A percentile compares a stretch with the other conserved stretches of the same genome.
Conservation (phyloP, 2,888 invertebrate genomes). For the Thecophora atra region DNA sequence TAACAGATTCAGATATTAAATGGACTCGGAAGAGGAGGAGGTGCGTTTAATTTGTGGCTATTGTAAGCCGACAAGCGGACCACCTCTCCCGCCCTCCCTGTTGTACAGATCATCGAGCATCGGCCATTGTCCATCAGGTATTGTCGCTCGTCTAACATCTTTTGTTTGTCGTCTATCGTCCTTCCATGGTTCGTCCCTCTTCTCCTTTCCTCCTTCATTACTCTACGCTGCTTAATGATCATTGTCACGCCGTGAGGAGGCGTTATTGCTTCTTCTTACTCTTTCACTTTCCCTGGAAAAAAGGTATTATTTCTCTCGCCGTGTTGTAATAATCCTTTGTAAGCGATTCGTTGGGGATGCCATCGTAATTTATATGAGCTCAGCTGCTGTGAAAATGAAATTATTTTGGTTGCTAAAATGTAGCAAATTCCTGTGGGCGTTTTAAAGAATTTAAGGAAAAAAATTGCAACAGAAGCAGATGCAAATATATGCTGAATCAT, state of each 20-base stretch:
- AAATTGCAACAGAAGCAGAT: constrained; percentile 17
- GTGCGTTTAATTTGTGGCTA: constrained; percentile 23
- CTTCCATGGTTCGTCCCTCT: no score
- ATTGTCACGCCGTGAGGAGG: constrained; percentile 12
- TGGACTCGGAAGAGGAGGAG: neutral
- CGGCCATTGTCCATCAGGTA: neutral
- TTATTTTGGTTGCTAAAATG: constrained; percentile 6
- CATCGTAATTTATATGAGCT: constrained; percentile 1
- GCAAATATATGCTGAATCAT: constrained; percentile 17
- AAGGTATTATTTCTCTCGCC: neutral
- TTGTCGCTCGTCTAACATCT: neutral
- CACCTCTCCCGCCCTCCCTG: neutral
- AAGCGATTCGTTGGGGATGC: constrained; percentile 13
- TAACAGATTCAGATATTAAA: neutral
- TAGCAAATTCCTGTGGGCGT: constrained; percentile 17
- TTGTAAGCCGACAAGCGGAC: neutral
- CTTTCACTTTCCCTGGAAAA: neutral
- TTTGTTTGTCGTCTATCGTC: no score
- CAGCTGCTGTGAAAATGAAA: constrained; percentile 27
- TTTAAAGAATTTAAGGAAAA: neutral
- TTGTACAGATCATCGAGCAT: no score
- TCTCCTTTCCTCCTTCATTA: no score
- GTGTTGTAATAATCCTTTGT: neutral
- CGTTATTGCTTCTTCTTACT: constrained; percentile 9
- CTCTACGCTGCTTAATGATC: no score